phyloP scores from a whole-genome alignment of 2,797 vertebrate genomes.

The Bovichtus diacanthus region DNA sequence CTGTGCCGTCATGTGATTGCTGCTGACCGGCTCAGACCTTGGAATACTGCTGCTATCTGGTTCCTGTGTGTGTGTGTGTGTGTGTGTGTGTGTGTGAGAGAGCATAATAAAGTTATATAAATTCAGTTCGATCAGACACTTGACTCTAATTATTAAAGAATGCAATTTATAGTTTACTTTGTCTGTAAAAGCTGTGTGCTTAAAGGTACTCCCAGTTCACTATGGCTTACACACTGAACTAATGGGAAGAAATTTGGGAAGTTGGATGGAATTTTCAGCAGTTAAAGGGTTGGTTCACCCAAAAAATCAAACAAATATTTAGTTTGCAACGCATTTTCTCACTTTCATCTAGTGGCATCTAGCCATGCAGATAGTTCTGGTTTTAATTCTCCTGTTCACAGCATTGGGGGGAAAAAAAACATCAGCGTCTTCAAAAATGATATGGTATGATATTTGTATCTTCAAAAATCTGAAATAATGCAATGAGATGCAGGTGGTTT shows the following conservation, averaged over 20 bases:
- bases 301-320: neutral
- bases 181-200: neutral
- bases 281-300: neutral
- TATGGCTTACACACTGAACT: too few species aligned
- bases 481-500: too few species aligned
- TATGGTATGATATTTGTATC: too few species aligned
- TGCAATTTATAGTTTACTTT: neutral
- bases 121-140: neutral
- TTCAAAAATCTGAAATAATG: too few species aligned
- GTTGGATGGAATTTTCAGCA: neutral
- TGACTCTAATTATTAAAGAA: neutral
- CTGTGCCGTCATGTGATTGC: conserved; percentile 85
- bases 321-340: neutral
- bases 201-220: neutral
- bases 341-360: neutral
- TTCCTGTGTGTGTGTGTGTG: neutral
- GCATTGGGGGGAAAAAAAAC: neutral
- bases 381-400: neutral
- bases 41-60: neutral
- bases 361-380: neutral
- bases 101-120: conserved; percentile 71
- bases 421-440: too few species aligned
- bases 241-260: too few species aligned
- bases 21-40: neutral
- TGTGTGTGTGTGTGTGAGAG: neutral